Evolutionary conservation across 2,888 invertebrate genomes (phyloP).

Genomic region (Conops quadrifasciatus): DNA sequence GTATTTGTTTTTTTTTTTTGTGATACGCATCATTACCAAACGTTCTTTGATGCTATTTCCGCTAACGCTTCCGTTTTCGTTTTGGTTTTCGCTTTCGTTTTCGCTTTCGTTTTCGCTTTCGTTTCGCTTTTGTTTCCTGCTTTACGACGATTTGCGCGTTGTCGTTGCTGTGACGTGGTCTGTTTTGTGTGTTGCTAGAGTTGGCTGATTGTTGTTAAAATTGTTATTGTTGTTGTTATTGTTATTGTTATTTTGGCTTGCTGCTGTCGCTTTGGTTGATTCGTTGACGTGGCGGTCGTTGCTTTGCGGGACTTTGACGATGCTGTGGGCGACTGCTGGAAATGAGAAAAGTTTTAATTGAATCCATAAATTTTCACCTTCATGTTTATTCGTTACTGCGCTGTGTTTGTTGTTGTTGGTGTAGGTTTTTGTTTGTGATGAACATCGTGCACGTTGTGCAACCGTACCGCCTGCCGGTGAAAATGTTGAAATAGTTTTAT

Average conservation of each 20-base stretch:
- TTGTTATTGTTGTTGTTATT: conserved; percentile 12
- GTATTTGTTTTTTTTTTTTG: too few relatives aligned
- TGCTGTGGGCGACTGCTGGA: conserved; percentile 38
- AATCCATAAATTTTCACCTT: conserved; percentile 44
- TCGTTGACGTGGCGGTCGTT: conserved; percentile 45
- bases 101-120: too few relatives aligned
- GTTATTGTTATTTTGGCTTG: conserved; percentile 20
- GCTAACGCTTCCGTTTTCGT: conserved; percentile 41
- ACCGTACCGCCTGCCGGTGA: background rate
- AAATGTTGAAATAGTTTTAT: too few relatives aligned
- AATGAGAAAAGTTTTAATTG: conserved; percentile 46
- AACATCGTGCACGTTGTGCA: background rate
- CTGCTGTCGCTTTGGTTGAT: conserved; percentile 31
- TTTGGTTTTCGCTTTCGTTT: too few relatives aligned
- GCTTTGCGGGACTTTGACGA: too few relatives aligned
- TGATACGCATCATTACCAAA: background rate
- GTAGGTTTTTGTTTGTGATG: background rate
- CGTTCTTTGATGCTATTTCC: conserved; percentile 11
- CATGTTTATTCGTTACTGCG: conserved; percentile 15
- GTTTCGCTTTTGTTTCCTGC: conserved; percentile 31
- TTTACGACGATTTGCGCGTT: background rate
- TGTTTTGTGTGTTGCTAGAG: background rate
- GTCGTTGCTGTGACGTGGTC: background rate
- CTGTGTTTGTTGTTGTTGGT: background rate
- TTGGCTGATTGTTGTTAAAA: background rate